Evolutionary conservation across 2,888 invertebrate genomes (phyloP), one percentile per base, ranked within the genome.

Genomic region (Drosophila demipolita): DNA sequence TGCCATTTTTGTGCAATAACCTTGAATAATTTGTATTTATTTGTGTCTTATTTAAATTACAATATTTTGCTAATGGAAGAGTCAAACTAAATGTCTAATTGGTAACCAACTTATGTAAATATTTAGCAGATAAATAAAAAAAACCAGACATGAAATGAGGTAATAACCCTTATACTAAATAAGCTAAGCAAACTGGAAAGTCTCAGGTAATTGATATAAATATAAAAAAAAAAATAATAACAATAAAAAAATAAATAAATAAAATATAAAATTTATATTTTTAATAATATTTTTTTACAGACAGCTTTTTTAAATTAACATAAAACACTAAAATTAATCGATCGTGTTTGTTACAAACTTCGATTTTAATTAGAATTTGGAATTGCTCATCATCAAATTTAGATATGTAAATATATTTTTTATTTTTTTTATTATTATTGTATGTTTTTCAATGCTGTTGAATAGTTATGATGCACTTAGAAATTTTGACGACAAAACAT

Each of bases 1-100:
- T 80, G 83, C 65, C 76, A 64, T 80, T 82, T 88, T 87, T 66
- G 82, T 73, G 50, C 59, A 73, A 66, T 73, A 64, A 60, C 85
- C 90, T 86, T 86, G 90, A 72, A 70, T 75, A 69, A 38, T 63
- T 68, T 66, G 33, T 59, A 42, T 20, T 49, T 59, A 53, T 73
- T 63, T 68, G 58, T 66, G 49, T 75, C 66, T 26, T 48, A 69
- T 74, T 65, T 74, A 67, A 85, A 85, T 84, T 76, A 70, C 62
- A 68, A 85, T 85, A 82, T 73, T 79, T 89, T 59, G 23, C 48
- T 54, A 50, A 58, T 57, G 50, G 15, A 17, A 61, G 33, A 29
- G 53, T 36, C n/a, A 48, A 36, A 29, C 35, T 53, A 75, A 75
- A 36, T 53, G 52, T 45, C 29, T 42, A 58, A 45, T 38, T 3